phyloP scores from a whole-genome alignment of 1,140 invertebrate genomes.

The Aphidius gifuensis region DNA sequence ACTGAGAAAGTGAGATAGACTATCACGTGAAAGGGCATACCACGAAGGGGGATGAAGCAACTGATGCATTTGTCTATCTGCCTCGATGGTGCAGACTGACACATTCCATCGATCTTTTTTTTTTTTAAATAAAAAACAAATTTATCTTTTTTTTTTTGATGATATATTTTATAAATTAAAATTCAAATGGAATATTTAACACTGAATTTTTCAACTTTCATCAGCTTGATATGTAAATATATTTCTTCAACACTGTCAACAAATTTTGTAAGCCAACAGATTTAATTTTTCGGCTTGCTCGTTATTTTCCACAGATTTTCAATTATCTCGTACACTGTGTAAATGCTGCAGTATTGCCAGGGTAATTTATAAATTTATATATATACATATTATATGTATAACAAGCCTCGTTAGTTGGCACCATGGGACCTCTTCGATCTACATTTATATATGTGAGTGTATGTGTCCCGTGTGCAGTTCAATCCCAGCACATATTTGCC shows the following conservation, averaged over 20 bases:
- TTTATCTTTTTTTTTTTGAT: neutral
- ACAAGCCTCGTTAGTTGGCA: conserved; percentile 4
- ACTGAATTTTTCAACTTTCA: neutral
- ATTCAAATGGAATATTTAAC: no score
- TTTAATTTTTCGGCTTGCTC: conserved; percentile 9
- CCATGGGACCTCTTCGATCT: conserved; percentile 14
- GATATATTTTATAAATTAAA: neutral
- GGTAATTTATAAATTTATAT: neutral
- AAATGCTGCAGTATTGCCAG: neutral
- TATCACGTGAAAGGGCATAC: no score
- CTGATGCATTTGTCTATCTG: conserved; percentile 9
- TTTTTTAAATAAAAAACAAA: conserved; percentile 11
- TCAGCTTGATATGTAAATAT: neutral
- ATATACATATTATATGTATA: neutral
- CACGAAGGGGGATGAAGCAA: neutral
- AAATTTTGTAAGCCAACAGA: neutral
- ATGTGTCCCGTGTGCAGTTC: no score
- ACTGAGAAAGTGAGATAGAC: no score
- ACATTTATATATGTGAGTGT: neutral
- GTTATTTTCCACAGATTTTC: conserved; percentile 12
- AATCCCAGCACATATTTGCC: no score
- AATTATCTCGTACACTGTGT: neutral
- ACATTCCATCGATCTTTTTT: conserved; percentile 20
- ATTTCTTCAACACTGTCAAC: neutral
- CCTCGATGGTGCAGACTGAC: neutral